These are phyloP conservation scores for Pelobates fuscus DNA, from an alignment of 2,113 vertebrate genomes.

Conservation along the genomic window DNA sequence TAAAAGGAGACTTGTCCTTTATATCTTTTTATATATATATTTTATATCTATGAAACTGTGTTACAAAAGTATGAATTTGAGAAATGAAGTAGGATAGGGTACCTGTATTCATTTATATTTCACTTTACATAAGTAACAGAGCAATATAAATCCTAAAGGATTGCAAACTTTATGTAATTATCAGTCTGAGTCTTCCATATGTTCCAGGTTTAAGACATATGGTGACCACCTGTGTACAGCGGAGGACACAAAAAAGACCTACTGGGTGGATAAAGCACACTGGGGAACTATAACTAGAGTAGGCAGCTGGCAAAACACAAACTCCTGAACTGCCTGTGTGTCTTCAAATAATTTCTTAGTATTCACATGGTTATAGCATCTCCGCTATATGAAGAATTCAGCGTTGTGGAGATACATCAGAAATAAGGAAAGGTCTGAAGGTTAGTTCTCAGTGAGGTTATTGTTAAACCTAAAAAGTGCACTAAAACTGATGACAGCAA, in stretches of 20 bases:
- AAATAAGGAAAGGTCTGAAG: constrained; percentile 1
- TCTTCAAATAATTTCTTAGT: not conserved
- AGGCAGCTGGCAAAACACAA: constrained; percentile 28
- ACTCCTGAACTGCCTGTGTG: too few species aligned
- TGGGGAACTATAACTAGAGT: not conserved
- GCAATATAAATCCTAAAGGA: too few species aligned
- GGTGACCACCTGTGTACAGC: constrained; percentile 11
- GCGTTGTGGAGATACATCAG: not conserved
- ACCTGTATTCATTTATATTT: too few species aligned
- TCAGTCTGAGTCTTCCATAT: not conserved
- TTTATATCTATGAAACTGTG: too few species aligned
- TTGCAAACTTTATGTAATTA: too few species aligned
- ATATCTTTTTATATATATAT: too few species aligned
- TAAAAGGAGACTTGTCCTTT: too few species aligned
- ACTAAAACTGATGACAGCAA: too few species aligned
- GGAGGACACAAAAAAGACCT: constrained; percentile 3
- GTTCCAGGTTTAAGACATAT: constrained; percentile 13
- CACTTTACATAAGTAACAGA: too few species aligned
- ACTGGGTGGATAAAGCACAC: constrained; percentile 18
- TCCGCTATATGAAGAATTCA: constrained; percentile 5
- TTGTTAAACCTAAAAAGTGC: too few species aligned
- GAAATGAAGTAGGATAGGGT: too few species aligned
- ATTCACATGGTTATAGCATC: constrained; percentile 6
- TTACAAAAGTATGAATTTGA: too few species aligned
- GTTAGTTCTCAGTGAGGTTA: not conserved